Evolutionary conservation across 2,113 vertebrate genomes (phyloP).

Genomic region (Turnix velox): DNA sequence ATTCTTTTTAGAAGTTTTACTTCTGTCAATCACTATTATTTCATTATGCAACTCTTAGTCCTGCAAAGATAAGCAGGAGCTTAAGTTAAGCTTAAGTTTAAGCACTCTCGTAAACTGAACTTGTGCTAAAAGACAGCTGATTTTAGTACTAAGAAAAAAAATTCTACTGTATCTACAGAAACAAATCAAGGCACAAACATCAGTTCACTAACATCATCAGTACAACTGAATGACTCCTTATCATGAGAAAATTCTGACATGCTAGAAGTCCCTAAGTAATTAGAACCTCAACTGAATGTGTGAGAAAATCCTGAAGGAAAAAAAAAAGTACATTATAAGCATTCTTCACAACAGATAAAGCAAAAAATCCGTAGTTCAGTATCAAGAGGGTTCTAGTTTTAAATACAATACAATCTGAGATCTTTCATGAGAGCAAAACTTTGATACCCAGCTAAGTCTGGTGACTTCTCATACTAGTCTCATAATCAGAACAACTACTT

Average conservation of each 20-base stretch:
- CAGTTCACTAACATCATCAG: not conserved
- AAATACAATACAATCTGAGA: not conserved
- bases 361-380: not conserved
- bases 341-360: not conserved
- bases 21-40: not conserved
- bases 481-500: not conserved
- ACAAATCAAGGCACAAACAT: not conserved
- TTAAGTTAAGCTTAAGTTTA: not conserved
- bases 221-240: not conserved
- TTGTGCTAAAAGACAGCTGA: not conserved
- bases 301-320: not conserved
- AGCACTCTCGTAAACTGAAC: not conserved
- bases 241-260: not conserved
- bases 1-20: not conserved
- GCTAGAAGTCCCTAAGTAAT: not conserved
- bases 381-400: not conserved
- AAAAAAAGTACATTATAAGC: not conserved
- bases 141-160: not conserved
- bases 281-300: not conserved
- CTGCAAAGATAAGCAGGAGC: not conserved
- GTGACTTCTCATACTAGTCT: not conserved
- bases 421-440: not conserved
- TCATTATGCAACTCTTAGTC: not conserved
- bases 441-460: not conserved
- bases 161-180: not conserved